phyloP scores from a whole-genome alignment of 2,113 vertebrate genomes.

The Leptocoma aspasia region DNA sequence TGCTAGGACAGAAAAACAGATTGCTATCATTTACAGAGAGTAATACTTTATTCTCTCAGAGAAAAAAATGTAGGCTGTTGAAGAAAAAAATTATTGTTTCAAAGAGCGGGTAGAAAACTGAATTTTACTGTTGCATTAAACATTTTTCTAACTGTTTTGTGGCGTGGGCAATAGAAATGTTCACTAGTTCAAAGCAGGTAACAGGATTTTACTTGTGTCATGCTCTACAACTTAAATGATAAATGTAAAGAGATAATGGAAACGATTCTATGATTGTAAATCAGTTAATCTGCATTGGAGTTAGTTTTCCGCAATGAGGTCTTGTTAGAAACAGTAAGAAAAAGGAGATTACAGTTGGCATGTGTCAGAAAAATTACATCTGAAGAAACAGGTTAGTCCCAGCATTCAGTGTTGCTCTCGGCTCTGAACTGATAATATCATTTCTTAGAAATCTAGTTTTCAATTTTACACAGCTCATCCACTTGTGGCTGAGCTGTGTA shows the following conservation, averaged over 20 bases:
- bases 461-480: background rate
- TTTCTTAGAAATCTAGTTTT: conserved; percentile 31
- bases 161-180: conserved; percentile 15
- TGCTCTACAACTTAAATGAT: conserved; percentile 41
- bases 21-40: conserved; percentile 50
- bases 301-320: conserved; percentile 31
- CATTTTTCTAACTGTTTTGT: conserved; percentile 45
- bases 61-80: background rate
- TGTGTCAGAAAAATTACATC: conserved; percentile 60
- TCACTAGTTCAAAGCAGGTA: conserved; percentile 9
- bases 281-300: conserved; percentile 55
- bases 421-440: conserved; percentile 3
- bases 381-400: conserved; percentile 32
- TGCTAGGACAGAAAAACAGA: conserved; percentile 66
- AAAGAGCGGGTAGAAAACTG: conserved; percentile 23
- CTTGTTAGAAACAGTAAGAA: conserved; percentile 36
- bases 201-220: conserved; percentile 12
- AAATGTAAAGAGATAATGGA: conserved; percentile 49
- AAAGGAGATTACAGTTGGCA: conserved; percentile 23
- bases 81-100: conserved; percentile 40
- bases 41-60: conserved; percentile 32
- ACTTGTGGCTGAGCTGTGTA: background rate
- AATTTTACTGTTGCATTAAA: conserved; percentile 49
- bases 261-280: conserved; percentile 55
- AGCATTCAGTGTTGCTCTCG: background rate